Conservation (phyloP, 2,797 vertebrate species). For the Oophaga sylvatica region DNA sequence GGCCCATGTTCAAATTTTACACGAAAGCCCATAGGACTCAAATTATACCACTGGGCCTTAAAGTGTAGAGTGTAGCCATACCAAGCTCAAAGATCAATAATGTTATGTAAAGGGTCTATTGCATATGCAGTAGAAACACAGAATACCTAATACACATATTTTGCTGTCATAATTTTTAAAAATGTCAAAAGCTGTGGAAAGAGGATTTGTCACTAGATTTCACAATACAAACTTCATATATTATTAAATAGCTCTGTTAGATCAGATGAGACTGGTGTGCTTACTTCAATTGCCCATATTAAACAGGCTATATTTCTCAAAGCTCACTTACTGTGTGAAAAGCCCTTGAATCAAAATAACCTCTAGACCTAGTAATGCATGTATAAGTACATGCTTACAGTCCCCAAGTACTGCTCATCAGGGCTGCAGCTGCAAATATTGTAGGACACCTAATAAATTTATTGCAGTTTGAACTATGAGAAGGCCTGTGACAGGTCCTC, state of each 20-base stretch:
- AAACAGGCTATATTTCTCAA: too few species aligned
- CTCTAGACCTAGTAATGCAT: background rate
- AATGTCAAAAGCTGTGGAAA: too few species aligned
- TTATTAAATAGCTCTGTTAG: too few species aligned
- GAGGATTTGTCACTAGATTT: too few species aligned
- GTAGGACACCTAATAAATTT: slow-evolving; percentile 9
- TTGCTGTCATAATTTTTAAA: background rate
- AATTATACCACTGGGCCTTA: too few species aligned
- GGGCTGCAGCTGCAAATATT: slow-evolving; percentile 3
- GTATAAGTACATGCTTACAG: background rate
- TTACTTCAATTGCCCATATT: too few species aligned
- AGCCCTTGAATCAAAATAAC: background rate
- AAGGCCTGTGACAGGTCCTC: background rate
- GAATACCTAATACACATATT: background rate
- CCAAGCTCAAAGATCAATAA: background rate
- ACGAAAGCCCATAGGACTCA: too few species aligned
- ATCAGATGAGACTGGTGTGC: too few species aligned
- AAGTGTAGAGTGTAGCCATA: too few species aligned
- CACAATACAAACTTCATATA: too few species aligned
- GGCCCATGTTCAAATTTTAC: too few species aligned
- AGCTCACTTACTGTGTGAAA: background rate
- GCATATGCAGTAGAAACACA: background rate
- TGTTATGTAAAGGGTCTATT: background rate
- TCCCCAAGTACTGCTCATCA: slow-evolving; percentile 4
- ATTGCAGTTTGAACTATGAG: background rate